These are phyloP conservation scores for Zosterops borbonicus DNA, from an alignment of 2,113 vertebrate genomes.

Conservation along the genomic window DNA sequence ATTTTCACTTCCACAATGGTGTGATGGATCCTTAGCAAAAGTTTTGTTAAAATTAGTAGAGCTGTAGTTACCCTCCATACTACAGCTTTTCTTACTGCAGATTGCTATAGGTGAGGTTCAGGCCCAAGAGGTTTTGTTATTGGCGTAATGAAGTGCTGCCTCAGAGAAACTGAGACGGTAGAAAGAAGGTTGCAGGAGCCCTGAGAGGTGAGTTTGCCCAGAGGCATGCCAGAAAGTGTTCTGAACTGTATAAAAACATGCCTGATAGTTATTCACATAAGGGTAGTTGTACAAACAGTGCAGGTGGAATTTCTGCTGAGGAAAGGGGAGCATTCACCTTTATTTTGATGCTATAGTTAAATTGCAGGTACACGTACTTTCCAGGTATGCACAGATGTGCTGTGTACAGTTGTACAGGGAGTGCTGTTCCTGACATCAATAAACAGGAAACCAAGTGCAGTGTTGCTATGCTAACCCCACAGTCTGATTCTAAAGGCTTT, in stretches of 20 bases:
- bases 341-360: background rate
- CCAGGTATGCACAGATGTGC: background rate
- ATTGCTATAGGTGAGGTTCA: background rate
- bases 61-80: background rate
- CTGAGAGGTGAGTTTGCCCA: background rate
- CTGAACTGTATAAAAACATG: background rate
- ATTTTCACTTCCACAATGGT: background rate
- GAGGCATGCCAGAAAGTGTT: background rate
- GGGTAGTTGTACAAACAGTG: background rate
- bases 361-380: background rate
- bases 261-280: background rate
- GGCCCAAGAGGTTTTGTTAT: background rate
- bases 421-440: background rate
- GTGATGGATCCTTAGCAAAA: background rate
- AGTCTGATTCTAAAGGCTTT: constrained; percentile 30
- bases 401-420: background rate
- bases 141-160: background rate
- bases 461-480: background rate
- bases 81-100: background rate
- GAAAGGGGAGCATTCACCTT: background rate
- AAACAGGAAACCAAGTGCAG: background rate
- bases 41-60: background rate
- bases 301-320: background rate
- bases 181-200: background rate
- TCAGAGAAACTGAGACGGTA: background rate